Evolutionary conservation across 1,140 invertebrate species (phyloP).

Genomic region (Drosophila ambigua): DNA sequence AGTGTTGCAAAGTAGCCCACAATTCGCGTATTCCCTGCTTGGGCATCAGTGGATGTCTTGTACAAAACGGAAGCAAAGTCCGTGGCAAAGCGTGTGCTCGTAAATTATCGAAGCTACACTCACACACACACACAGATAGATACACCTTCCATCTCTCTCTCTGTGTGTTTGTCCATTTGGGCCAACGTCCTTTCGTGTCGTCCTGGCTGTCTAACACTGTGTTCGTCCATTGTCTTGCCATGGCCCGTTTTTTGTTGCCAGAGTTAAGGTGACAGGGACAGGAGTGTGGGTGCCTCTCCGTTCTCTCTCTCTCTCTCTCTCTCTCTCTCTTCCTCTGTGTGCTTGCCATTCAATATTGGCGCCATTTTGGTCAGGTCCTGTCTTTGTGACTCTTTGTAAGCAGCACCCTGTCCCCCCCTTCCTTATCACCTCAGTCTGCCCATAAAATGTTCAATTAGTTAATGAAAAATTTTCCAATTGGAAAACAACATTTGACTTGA

Average conservation of each 20-base stretch:
- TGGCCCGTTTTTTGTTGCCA: slow-evolving; percentile 53
- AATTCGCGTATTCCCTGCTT: not conserved
- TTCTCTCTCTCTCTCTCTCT: no score
- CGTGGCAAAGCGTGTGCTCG: slow-evolving; percentile 70
- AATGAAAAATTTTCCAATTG: slow-evolving; percentile 82
- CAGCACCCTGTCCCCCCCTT: not conserved
- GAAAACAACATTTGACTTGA: slow-evolving; percentile 73
- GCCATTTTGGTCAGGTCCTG: slow-evolving; percentile 44
- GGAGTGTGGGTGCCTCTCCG: slow-evolving; percentile 3
- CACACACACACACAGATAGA: slow-evolving; percentile 18
- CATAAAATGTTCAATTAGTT: slow-evolving; percentile 83
- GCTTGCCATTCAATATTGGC: slow-evolving; percentile 75
- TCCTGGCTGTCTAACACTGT: slow-evolving; percentile 53
- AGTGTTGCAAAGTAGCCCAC: no score
- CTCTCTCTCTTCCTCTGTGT: slow-evolving; percentile 16
- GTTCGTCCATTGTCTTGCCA: slow-evolving; percentile 54
- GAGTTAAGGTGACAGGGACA: slow-evolving; percentile 28
- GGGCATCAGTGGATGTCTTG: slow-evolving; percentile 9
- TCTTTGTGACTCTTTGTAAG: slow-evolving; percentile 30
- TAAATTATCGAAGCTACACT: slow-evolving; percentile 69
- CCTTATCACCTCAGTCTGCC: slow-evolving; percentile 11
- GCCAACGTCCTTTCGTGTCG: slow-evolving; percentile 73
- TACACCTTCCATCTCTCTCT: not conserved
- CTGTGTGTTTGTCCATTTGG: slow-evolving; percentile 68
- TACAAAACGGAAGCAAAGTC: slow-evolving; percentile 56